Conservation (phyloP, 2,797 vertebrate species). For the Scolopax rusticola region DNA sequence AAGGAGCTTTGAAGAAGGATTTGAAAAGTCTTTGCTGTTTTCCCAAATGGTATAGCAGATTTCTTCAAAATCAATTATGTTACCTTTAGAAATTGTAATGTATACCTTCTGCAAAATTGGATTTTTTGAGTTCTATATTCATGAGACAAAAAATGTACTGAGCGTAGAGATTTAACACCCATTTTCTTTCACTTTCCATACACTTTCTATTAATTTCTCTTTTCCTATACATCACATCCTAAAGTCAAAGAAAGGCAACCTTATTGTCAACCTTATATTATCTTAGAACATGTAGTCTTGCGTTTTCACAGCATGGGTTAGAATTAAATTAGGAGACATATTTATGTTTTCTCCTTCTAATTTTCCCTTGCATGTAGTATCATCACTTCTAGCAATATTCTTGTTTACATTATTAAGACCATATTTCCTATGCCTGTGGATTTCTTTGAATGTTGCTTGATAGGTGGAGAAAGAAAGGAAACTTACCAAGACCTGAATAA, state of each 20-base stretch:
- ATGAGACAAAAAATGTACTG: background rate
- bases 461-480: background rate
- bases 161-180: background rate
- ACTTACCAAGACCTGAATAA: background rate
- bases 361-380: background rate
- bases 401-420: background rate
- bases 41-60: conserved; percentile 4
- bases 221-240: background rate
- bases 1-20: conserved; percentile 46
- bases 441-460: background rate
- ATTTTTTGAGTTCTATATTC: background rate
- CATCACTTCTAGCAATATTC: background rate
- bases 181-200: background rate
- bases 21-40: conserved; percentile 40
- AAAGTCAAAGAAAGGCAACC: background rate
- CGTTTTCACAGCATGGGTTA: background rate
- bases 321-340: background rate
- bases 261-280: background rate
- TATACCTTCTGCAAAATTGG: background rate
- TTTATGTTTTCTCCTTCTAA: background rate
- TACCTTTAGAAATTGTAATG: background rate
- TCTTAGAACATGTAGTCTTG: background rate
- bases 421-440: background rate
- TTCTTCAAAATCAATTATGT: conserved; percentile 14
- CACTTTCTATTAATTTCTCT: background rate